A percentile compares a stretch with the other conserved stretches of the same genome.
phyloP scores from a whole-genome alignment of 2,797 vertebrate species.

The Lutjanus campechanus region DNA sequence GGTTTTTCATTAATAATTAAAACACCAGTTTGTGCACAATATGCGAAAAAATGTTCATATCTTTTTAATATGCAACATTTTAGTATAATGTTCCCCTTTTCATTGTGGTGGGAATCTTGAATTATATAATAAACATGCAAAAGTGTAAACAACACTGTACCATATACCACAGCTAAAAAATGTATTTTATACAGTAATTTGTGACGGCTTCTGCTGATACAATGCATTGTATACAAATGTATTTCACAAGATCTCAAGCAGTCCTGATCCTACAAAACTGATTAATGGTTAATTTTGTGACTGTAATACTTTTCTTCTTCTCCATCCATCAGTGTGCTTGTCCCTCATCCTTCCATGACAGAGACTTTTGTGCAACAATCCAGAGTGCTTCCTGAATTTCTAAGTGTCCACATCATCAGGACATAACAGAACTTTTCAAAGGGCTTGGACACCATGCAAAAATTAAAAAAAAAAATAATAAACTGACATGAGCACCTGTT shows the following conservation, averaged over 20 bases:
- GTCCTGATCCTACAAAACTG: background rate
- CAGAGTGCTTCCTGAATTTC: conserved; percentile 79
- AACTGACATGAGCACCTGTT: conserved; percentile 70
- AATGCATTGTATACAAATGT: background rate
- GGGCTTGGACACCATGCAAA: conserved; percentile 78
- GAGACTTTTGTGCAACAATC: conserved; percentile 70
- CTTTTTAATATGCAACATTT: conserved; percentile 3
- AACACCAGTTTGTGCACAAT: conserved; percentile 6
- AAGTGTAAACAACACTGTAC: background rate
- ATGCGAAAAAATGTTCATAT: background rate
- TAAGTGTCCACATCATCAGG: conserved; percentile 55
- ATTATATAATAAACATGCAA: background rate
- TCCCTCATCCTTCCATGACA: conserved; percentile 41
- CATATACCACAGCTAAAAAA: background rate
- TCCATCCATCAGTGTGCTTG: conserved; percentile 49
- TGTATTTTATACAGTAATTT: conserved; percentile 9
- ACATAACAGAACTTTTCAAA: conserved; percentile 74
- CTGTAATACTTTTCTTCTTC: conserved; percentile 16
- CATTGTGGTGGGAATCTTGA: background rate
- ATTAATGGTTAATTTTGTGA: background rate
- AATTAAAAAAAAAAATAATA: conserved; percentile 43
- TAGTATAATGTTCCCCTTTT: background rate
- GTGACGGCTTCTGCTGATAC: background rate
- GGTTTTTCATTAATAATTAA: conserved; percentile 8
- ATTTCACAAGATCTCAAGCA: conserved; percentile 4